phyloP scores from a whole-genome alignment of 2,888 invertebrate species.

The Drosophila mercatorum region DNA sequence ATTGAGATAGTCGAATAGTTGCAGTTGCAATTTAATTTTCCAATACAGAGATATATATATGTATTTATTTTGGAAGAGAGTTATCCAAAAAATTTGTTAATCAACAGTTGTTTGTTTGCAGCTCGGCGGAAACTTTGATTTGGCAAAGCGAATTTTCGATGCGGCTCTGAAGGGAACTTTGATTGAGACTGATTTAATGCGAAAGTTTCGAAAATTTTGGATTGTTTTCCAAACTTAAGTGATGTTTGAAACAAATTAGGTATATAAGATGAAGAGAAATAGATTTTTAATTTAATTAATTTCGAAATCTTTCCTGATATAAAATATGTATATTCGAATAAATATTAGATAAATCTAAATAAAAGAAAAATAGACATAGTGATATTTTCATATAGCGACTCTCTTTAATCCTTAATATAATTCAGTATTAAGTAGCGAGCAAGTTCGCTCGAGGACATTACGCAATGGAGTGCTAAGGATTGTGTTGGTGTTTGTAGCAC shows the following conservation, averaged over 20 bases:
- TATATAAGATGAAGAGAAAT: too few relatives aligned
- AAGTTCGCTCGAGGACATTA: constrained; percentile 15
- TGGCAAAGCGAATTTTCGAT: constrained; percentile 2
- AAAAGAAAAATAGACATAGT: neutral
- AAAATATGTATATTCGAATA: too few relatives aligned
- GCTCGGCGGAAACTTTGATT: neutral
- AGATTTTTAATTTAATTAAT: too few relatives aligned
- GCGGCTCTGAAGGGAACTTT: neutral
- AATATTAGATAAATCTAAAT: too few relatives aligned
- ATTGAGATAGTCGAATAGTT: constrained; percentile 34
- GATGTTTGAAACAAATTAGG: neutral
- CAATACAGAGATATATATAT: neutral
- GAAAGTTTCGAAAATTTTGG: neutral
- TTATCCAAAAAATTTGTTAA: constrained; percentile 9
- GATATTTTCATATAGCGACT: neutral
- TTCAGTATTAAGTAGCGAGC: constrained; percentile 28
- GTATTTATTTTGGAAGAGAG: neutral
- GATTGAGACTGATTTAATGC: neutral
- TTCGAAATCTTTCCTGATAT: too few relatives aligned
- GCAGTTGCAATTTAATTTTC: constrained; percentile 14
- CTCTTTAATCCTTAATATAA: constrained; percentile 19
- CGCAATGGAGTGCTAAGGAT: constrained; percentile 8
- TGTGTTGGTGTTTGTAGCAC: constrained; percentile 21
- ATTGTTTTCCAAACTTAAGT: neutral
- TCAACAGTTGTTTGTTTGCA: constrained; percentile 14